A percentile compares a stretch with the other conserved stretches of the same genome.
These are phyloP conservation scores for Drosophila sordidapex DNA, from an alignment of 2,888 invertebrate genomes.

Conservation along the genomic window DNA sequence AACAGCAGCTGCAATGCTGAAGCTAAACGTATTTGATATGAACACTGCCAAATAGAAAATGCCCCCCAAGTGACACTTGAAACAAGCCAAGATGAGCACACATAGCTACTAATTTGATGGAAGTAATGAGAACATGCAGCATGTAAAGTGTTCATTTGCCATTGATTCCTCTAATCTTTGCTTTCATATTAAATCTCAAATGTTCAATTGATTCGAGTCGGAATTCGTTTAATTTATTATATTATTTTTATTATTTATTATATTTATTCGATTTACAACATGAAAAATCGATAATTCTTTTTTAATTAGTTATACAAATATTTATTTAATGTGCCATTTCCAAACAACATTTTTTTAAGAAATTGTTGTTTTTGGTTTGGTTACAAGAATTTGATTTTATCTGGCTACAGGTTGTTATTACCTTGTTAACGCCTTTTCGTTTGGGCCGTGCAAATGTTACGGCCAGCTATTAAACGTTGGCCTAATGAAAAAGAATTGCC, in stretches of 20 bases:
- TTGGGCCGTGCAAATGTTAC: slow-evolving; percentile 39
- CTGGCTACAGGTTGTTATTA: background rate
- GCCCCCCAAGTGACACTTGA: background rate
- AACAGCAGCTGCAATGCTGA: background rate
- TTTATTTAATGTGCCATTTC: background rate
- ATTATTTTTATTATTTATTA: background rate
- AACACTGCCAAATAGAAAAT: background rate
- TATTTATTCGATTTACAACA: background rate
- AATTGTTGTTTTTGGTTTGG: background rate
- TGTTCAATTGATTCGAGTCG: background rate
- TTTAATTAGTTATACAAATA: background rate
- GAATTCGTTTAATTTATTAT: background rate
- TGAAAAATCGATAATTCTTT: background rate
- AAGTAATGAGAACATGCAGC: background rate
- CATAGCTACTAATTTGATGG: background rate
- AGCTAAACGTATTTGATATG: background rate
- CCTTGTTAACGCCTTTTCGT: slow-evolving; percentile 29
- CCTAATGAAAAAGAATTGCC: slow-evolving; percentile 64
- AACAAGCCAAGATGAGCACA: background rate
- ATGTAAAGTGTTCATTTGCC: background rate
- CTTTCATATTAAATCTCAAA: background rate
- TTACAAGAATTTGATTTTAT: background rate
- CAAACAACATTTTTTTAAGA: background rate
- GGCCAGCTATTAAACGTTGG: slow-evolving; percentile 25
- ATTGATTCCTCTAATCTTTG: background rate